These are phyloP conservation scores for Heterotis niloticus DNA, from an alignment of 2,113 vertebrate genomes.

Conservation along the genomic window DNA sequence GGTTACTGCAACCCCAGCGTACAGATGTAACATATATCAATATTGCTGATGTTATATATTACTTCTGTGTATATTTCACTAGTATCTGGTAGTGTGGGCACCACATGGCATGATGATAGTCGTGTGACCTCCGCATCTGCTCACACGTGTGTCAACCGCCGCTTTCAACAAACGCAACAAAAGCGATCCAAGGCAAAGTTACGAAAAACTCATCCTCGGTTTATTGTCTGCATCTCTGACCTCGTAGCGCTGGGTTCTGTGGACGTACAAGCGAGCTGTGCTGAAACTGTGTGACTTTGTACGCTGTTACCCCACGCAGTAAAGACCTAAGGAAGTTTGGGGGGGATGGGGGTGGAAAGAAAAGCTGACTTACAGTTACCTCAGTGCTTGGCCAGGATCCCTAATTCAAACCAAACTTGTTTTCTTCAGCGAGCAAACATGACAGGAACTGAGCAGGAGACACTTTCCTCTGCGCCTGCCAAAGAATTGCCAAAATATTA, in stretches of 20 bases:
- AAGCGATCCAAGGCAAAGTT: background rate
- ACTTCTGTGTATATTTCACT: background rate
- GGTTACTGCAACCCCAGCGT: background rate
- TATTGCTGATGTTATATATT: background rate
- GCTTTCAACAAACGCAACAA: background rate
- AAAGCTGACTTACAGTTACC: conserved; percentile 58
- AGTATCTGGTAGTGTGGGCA: background rate
- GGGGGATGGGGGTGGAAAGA: conserved; percentile 39
- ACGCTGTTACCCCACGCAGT: background rate
- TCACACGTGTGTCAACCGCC: background rate
- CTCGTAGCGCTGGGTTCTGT: background rate
- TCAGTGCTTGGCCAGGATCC: conserved; percentile 64
- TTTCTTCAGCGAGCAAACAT: conserved; percentile 72
- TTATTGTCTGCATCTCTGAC: background rate
- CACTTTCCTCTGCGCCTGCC: conserved; percentile 56
- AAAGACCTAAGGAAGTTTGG: conserved; percentile 29
- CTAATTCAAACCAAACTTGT: conserved; percentile 83
- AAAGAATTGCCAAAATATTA: conserved; percentile 72
- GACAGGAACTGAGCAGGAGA: conserved; percentile 64
- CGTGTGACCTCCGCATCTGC: no score
- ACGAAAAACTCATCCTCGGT: background rate
- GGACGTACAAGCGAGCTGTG: background rate
- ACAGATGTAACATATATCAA: background rate
- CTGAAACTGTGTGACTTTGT: background rate
- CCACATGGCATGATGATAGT: no score